phyloP scores from a whole-genome alignment of 2,888 invertebrate species.

The Rhagophthalmus giganteus region DNA sequence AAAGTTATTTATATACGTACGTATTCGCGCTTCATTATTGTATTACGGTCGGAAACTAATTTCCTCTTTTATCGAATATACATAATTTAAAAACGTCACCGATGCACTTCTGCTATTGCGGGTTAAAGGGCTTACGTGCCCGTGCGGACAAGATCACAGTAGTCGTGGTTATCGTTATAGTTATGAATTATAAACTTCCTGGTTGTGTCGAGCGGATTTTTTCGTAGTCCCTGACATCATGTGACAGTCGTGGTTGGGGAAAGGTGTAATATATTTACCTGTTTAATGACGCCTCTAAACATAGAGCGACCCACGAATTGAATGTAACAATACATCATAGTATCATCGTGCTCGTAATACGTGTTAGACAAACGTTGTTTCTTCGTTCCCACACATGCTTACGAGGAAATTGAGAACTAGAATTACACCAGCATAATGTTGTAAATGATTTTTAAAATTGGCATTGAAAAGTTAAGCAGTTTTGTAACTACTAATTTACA shows the following conservation, averaged over 20 bases:
- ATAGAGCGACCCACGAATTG: slow-evolving; percentile 38
- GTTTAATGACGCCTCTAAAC: slow-evolving; percentile 43
- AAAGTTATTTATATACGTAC: not conserved
- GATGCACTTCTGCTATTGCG: not conserved
- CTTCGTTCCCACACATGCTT: slow-evolving; percentile 27
- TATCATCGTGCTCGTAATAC: slow-evolving; percentile 40
- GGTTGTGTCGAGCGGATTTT: not conserved
- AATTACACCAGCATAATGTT: too few relatives aligned
- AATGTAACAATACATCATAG: slow-evolving; percentile 41
- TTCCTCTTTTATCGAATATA: too few relatives aligned
- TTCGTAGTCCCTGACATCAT: slow-evolving; percentile 36
- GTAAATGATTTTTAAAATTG: too few relatives aligned
- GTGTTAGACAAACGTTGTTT: slow-evolving; percentile 36
- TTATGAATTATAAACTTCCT: not conserved
- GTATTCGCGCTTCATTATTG: not conserved
- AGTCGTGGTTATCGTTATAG: not conserved
- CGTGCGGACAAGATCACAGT: not conserved
- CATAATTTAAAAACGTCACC: too few relatives aligned
- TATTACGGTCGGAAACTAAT: not conserved
- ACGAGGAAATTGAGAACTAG: too few relatives aligned
- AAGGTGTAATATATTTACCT: slow-evolving; percentile 44
- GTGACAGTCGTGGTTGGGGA: slow-evolving; percentile 41
- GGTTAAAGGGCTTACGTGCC: not conserved
- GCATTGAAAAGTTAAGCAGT: too few relatives aligned
- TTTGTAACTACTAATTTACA: too few relatives aligned